These are phyloP conservation scores for Thinocorus orbignyianus DNA, from an alignment of 2,113 vertebrate species.

Conservation along the genomic window DNA sequence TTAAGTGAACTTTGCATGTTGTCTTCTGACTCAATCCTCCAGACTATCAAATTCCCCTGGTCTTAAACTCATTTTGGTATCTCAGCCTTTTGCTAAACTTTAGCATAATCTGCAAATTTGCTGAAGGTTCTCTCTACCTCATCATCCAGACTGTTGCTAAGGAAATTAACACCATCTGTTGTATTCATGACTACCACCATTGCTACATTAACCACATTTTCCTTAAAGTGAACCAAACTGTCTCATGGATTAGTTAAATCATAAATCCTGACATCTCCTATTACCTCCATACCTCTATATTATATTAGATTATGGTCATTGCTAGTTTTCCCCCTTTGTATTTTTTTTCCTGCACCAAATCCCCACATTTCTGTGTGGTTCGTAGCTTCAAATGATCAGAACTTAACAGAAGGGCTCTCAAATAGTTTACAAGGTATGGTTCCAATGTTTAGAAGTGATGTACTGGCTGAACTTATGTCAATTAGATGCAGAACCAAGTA, in stretches of 20 bases:
- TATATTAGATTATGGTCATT: neutral
- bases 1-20: neutral
- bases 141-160: neutral
- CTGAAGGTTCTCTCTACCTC: neutral
- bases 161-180: neutral
- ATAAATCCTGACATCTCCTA: neutral
- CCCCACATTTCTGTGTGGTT: neutral
- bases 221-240: accelerated
- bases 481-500: neutral
- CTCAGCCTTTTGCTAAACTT: neutral
- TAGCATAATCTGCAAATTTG: neutral
- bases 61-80: neutral
- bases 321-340: neutral
- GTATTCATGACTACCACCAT: neutral
- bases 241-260: neutral
- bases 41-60: neutral
- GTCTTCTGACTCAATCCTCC: neutral
- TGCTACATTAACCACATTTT: neutral
- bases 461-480: neutral
- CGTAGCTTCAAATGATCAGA: neutral
- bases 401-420: neutral
- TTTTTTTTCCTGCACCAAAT: neutral
- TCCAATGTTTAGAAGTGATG: neutral
- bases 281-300: neutral
- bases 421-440: neutral